Evolutionary conservation across 2,113 vertebrate species (phyloP), one percentile per base, ranked within the genome.

Genomic region (Corythoichthys haematopterus): DNA sequence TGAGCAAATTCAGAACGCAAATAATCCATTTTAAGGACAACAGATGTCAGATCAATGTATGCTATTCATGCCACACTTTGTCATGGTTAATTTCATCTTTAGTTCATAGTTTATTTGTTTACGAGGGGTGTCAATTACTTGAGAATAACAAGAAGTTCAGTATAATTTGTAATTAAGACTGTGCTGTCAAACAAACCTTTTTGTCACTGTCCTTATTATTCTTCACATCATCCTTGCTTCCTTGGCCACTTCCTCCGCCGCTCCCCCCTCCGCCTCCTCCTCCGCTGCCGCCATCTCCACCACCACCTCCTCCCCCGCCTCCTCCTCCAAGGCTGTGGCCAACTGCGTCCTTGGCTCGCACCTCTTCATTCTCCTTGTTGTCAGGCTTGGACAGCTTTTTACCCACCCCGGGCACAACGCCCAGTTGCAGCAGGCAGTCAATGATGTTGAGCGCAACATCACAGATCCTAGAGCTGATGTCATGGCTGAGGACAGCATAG

Each of bases 381-480:
- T 97, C 94, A 2, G 91, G 89, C 87, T 95, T 96, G 81, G 93
- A 93, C 55, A 90, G 87, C 37, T 90, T 93, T 76, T 95, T 96
- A 64, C 93, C 91, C 62, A 95, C 90, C 40, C 91, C 94, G 3
- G 97, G 97, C 46, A 99, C 96, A 57, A 98, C 94, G 0, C 95
- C 94, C 68, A 99, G 93, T 72, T 99, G 98, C 79, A 99, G 93
- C 71, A 99, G 89, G 70, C 94, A 97, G 64, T 99, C 96, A 20
- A 99, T 97, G 66, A 99, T 96, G 85, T 95, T 98, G 57, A 99
- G 91, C 0, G 95, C 94, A 75, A 95, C 95, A 12, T 99, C 98
- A 0, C 97, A 99, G 82, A 99, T 95, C 13, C 98, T 92, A 51
- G 98, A 99, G 82, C 94, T 98, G 87, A 98, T 98, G 81, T 99